phyloP scores from a whole-genome alignment of 2,113 vertebrate species.

The Accipiter cooperii region DNA sequence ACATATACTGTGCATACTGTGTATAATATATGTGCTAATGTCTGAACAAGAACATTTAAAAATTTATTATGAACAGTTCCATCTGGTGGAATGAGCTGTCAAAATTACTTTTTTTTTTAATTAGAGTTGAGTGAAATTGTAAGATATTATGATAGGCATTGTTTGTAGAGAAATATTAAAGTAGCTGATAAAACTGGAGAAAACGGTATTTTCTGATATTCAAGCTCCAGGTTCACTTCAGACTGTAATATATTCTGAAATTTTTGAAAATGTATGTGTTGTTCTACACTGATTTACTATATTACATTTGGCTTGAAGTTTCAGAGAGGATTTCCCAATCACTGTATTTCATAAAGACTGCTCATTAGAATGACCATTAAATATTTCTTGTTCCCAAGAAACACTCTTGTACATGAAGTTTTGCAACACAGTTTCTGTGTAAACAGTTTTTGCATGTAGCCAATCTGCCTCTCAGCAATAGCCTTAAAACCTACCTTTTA shows the following conservation, averaged over 20 bases:
- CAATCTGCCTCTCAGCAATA: not conserved
- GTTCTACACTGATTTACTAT: not conserved
- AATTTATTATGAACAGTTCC: slow-evolving; percentile 24
- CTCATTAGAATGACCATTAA: not conserved
- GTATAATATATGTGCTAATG: not conserved
- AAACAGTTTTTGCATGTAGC: not conserved
- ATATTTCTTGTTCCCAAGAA: not conserved
- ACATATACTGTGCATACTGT: not conserved
- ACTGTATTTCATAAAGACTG: not conserved
- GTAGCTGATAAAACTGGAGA: not conserved
- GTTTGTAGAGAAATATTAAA: not conserved
- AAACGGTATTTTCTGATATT: not conserved
- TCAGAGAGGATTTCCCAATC: not conserved
- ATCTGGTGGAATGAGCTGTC: slow-evolving; percentile 30
- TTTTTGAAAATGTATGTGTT: not conserved
- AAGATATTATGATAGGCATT: not conserved
- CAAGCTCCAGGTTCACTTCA: not conserved
- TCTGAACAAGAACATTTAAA: not conserved
- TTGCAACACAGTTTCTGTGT: not conserved
- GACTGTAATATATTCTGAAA: not conserved
- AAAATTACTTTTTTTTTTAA: not conserved
- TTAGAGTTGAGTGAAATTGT: not conserved
- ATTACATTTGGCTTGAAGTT: not conserved
- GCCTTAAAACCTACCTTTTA: not conserved
- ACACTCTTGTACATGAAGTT: not conserved